Evolutionary conservation across 2,797 vertebrate species (phyloP), one percentile per base, ranked within the genome.

Genomic region (Ptychobarbus kaznakovi): DNA sequence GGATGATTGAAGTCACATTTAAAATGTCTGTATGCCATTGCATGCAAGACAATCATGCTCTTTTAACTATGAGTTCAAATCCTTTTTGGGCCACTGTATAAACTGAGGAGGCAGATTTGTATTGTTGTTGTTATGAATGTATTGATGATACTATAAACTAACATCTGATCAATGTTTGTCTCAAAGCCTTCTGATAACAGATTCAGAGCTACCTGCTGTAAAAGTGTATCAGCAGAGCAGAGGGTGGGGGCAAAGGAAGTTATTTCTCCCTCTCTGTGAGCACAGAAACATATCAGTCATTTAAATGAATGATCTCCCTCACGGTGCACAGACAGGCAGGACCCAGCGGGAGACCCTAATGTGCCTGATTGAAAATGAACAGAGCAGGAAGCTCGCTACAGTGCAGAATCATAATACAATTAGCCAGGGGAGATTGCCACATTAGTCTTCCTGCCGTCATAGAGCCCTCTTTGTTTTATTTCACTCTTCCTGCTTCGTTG

Each of bases 341-440:
- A 87, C 89, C 84, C 92, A 92, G 91, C 91, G 81, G 91, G 91
- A 88, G 85, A 87, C 80, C 82, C 87, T 88, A 91, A 90, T 90
- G 90, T 90, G 88, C 89, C 89, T 92, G 90, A 92, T 91, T 90
- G 92, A 92, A 91, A 90, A 89, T 89, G 90, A 91, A 88, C 90
- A 89, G 90, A 92, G 87, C 87, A 91, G 90, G 91, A 92, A 91
- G 89, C 88, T 84, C 80, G 77, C 90, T 86, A 90, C 90, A 87
- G 85, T 79, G 88, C 88, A 89, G 90, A 91, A 91, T 92, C 90
- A 91, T 92, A 92, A 92, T 91, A 91, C 89, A 92, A 92, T 92
- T 92, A 92, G 89, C 88, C 86, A 83, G 81, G 85, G 76, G 85
- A 92, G 90, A 91, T 91, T 91, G 90, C 89, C 87, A 89, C 91